Percentiles rank a stretch among this genome's conserved stretches.
phyloP scores from a whole-genome alignment of 2,797 vertebrate genomes.

The Chaenodraco wilsoni region DNA sequence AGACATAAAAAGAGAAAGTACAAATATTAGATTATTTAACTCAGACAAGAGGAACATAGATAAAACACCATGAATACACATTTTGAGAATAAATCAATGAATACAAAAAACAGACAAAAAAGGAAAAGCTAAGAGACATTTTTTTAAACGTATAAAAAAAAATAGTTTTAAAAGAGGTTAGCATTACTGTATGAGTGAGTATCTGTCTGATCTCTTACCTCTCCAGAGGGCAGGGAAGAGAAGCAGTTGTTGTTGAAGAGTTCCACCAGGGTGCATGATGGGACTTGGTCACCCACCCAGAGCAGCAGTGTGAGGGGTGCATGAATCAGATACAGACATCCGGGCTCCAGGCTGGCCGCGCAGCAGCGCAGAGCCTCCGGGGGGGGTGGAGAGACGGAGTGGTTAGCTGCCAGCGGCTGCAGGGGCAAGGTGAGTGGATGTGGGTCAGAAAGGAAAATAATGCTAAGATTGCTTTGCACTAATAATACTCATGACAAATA shows the following conservation, averaged over 20 bases:
- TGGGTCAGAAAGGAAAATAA: not conserved
- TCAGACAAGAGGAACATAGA: too few species aligned
- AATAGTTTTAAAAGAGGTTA: not conserved
- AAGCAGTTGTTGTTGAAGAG: constrained; percentile 82
- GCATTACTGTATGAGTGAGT: not conserved
- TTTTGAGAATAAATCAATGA: too few species aligned
- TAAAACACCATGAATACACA: too few species aligned
- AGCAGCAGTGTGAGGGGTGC: constrained; percentile 81
- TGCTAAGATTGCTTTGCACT: too few species aligned
- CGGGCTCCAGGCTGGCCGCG: constrained; percentile 71
- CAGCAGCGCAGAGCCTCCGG: constrained; percentile 75
- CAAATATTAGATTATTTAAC: too few species aligned
- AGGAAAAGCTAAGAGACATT: too few species aligned
- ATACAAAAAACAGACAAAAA: too few species aligned
- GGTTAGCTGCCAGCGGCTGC: constrained; percentile 54
- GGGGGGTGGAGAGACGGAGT: not conserved
- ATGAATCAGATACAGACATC: constrained; percentile 78
- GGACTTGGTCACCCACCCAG: constrained; percentile 81
- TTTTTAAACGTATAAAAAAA: too few species aligned
- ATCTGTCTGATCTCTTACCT: constrained; percentile 67
- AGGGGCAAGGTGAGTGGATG: constrained; percentile 1
- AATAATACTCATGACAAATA: too few species aligned
- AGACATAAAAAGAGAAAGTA: too few species aligned
- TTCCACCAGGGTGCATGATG: constrained; percentile 67
- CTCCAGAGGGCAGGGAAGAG: constrained; percentile 79